phyloP scores from a whole-genome alignment of 1,140 invertebrate species.

The Colletes latitarsis region DNA sequence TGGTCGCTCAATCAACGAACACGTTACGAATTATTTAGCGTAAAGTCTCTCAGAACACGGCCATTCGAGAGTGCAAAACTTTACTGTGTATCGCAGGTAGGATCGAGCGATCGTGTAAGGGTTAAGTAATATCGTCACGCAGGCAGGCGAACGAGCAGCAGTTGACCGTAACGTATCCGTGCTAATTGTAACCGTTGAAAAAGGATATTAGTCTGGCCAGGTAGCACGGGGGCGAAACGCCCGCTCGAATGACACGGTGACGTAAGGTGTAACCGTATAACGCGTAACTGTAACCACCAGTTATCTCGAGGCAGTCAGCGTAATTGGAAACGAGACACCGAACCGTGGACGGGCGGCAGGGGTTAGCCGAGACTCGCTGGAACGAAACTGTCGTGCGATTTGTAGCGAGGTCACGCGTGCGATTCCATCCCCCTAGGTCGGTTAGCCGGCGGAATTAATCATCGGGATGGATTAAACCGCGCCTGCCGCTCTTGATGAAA shows the following conservation, averaged over 20 bases:
- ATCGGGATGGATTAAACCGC: slow-evolving; percentile 40
- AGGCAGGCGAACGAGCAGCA: slow-evolving; percentile 33
- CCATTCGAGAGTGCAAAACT: too few relatives aligned
- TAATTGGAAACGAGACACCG: slow-evolving; percentile 73
- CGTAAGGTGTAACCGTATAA: slow-evolving; percentile 71
- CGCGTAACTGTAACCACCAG: slow-evolving; percentile 75
- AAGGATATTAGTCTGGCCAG: slow-evolving; percentile 58
- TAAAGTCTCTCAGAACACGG: too few relatives aligned
- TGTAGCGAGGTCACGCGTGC: slow-evolving; percentile 41
- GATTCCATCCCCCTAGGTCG: slow-evolving; percentile 26
- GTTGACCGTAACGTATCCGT: slow-evolving; percentile 71
- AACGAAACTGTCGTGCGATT: slow-evolving; percentile 45
- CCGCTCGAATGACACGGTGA: slow-evolving; percentile 56
- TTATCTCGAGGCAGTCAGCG: slow-evolving; percentile 67
- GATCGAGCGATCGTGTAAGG: too few relatives aligned
- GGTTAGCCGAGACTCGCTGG: neutral
- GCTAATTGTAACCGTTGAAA: slow-evolving; percentile 69
- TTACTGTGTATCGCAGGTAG: too few relatives aligned
- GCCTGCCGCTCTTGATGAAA: slow-evolving; percentile 30
- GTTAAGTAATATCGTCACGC: neutral
- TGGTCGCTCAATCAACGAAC: too few relatives aligned
- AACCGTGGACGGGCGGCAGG: neutral
- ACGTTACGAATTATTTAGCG: too few relatives aligned
- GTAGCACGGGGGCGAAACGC: slow-evolving; percentile 44
- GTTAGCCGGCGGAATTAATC: slow-evolving; percentile 43